Conservation (phyloP, 2,888 invertebrate species). For the Drosophila flavopinicola region DNA sequence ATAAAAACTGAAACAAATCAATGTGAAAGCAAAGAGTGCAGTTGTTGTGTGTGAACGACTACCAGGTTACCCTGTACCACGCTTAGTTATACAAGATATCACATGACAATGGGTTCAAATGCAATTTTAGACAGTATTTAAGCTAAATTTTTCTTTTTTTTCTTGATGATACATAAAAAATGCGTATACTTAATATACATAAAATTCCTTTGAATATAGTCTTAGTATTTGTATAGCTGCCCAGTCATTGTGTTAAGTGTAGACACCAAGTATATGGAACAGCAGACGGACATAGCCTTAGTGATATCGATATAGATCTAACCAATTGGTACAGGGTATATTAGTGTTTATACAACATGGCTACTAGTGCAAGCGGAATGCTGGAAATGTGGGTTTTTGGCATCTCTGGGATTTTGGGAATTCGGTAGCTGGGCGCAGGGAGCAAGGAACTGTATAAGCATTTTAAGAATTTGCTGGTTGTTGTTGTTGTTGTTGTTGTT, state of each 20-base stretch:
- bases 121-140: too few relatives aligned
- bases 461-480: conserved; percentile 13
- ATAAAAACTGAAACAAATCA: conserved; percentile 4
- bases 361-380: conserved; percentile 24
- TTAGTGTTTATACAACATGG: conserved; percentile 5
- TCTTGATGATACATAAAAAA: too few relatives aligned
- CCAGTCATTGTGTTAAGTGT: too few relatives aligned
- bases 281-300: too few relatives aligned
- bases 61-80: conserved; percentile 16
- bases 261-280: too few relatives aligned
- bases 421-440: conserved; percentile 2
- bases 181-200: too few relatives aligned
- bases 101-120: not conserved
- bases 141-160: too few relatives aligned
- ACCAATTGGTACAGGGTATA: conserved; percentile 16
- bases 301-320: too few relatives aligned
- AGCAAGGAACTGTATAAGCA: conserved; percentile 24
- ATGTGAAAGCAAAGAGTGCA: conserved; percentile 4
- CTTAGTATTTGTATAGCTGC: too few relatives aligned
- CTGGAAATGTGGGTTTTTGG: conserved; percentile 16
- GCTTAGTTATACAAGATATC: not conserved
- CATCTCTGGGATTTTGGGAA: conserved; percentile 3
- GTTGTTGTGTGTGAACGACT: conserved; percentile 12
- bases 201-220: too few relatives aligned
- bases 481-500: conserved; percentile 14